Evolutionary conservation across 2,797 vertebrate genomes (phyloP), one percentile per base, ranked within the genome.

Genomic region (Sebastiscus tertius): DNA sequence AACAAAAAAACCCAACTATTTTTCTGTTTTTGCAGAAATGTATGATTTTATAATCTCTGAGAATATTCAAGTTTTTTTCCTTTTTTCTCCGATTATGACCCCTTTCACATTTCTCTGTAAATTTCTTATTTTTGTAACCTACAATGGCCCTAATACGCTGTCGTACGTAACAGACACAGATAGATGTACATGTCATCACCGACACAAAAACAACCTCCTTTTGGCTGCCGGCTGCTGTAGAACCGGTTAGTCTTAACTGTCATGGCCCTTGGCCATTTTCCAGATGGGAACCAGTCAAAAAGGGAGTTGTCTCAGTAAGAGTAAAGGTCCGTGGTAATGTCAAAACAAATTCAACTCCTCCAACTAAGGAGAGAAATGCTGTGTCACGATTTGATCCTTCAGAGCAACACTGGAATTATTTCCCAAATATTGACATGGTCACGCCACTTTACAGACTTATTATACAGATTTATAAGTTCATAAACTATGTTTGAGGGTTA

Each of bases 241-340:
- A 85, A 86, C 86, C 4, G 4, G 82, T 84, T 83, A 0, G 42
- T 65, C 26, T 39, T 5, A 74, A 9, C 29, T 8, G 16, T 39
- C 29, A 1, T 8, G 61, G 78, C 66, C 24, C 1, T 2, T 0
- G 9, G 83, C 31, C 26, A 46, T 68, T 60, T 77, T 77, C 67
- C 60, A 66, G n/a, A 55, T 9, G 1, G n/a, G 4, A 59, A 42
- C 11, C 3, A 46, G 22, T 39, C 63, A 36, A 20, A 71, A 63
- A 22, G 22, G 46, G 22, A 24, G 70, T 6, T 3, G 60, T 36
- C 36, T 27, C 24, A 20, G 24, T 22, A 2, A 52, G 36, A 33
- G 6, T 6, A 67, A 72, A 80, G 61, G 61, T 64, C n/a, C 2
- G 14, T 16, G 20, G 62, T 42, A 71, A 75, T 6, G 10, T 12